Conservation (phyloP, 1,140 invertebrate genomes). For the Drosophila jambulina region DNA sequence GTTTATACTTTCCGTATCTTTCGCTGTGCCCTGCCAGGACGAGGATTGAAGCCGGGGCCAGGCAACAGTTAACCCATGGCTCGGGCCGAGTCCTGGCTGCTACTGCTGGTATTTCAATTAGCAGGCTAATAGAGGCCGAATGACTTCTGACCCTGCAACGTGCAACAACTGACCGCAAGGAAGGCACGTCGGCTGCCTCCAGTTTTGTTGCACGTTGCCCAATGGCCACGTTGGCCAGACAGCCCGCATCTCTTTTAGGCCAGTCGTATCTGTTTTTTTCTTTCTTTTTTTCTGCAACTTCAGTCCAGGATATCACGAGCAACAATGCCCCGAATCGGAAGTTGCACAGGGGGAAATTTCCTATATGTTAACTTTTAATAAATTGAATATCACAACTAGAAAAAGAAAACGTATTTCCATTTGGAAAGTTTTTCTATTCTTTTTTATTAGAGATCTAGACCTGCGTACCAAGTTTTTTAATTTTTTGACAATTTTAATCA, state of each 20-base stretch:
- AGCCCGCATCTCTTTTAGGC: slow-evolving; percentile 25
- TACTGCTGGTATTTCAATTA: slow-evolving; percentile 46
- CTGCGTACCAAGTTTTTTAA: no score
- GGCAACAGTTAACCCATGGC: slow-evolving; percentile 29
- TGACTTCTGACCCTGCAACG: slow-evolving; percentile 46
- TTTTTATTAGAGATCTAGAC: no score
- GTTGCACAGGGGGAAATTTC: neutral
- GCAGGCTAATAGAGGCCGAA: slow-evolving; percentile 45
- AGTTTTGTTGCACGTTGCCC: slow-evolving; percentile 28
- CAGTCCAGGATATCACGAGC: slow-evolving; percentile 13
- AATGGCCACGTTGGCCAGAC: slow-evolving; percentile 11
- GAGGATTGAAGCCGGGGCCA: slow-evolving; percentile 4
- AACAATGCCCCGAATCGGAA: slow-evolving; percentile 18
- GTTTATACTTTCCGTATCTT: slow-evolving; percentile 32
- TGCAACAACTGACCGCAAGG: slow-evolving; percentile 48
- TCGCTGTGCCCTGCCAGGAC: slow-evolving; percentile 1
- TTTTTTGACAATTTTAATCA: no score
- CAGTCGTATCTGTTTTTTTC: slow-evolving; percentile 12
- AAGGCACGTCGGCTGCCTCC: slow-evolving; percentile 40
- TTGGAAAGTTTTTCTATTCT: no score
- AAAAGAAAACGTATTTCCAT: no score
- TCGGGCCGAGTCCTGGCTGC: slow-evolving; percentile 10
- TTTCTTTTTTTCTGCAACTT: slow-evolving; percentile 9
- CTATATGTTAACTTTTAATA: no score
- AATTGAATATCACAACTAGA: no score